Base-by-base conservation (phyloP, 2,113 vertebrate genomes). In the Vulpes ferrilata region DNA sequence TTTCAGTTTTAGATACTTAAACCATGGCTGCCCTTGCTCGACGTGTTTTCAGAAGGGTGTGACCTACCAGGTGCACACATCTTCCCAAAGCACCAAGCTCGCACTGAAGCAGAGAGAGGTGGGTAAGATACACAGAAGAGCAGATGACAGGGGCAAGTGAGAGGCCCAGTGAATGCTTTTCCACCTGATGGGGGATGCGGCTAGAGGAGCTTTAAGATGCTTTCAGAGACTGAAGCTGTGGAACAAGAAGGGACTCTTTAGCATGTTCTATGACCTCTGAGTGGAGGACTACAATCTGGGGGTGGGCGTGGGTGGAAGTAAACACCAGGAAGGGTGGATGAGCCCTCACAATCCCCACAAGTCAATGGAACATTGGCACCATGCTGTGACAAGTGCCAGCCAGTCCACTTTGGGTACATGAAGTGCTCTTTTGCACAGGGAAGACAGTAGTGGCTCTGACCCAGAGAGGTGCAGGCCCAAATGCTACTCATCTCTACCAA, bases 311-410 rank as follows among this genome's bases (percentile, higher is more conserved):
- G 4, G 30, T 17, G 19, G n/a, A 19, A 1, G 8, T 59, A 6
- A 67, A 32, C 12, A 23, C 7, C 25, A 23, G 79, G 13, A 83
- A 48, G 30, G 11, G 25, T 11, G 27, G 20, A 74, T 51, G 62
- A 30, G 5, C 7, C 38, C 22, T 88, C 76, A 27, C 64, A 73
- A 16, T n/a, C 32, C 67, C 51, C 53, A 53, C 17, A 4, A 69
- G 27, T 57, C 43, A 5, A 0, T 3, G 82, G 55, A 60, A 25
- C 32, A 11, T 32, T 0, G n/a, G 53, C 0, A 0, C 35, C 48
- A 57, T 6, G 35, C 60, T 27, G 78, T 78, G n/a, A 80, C 22
- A 51, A 55, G 65, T 25, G 3, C 32, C 78, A 38, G 8, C 11
- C n/a, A 90, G 32, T 32, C 22, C 32, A 12, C 60, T 57, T 11